Conservation (phyloP, 2,113 vertebrate species). For the Limanda limanda region DNA sequence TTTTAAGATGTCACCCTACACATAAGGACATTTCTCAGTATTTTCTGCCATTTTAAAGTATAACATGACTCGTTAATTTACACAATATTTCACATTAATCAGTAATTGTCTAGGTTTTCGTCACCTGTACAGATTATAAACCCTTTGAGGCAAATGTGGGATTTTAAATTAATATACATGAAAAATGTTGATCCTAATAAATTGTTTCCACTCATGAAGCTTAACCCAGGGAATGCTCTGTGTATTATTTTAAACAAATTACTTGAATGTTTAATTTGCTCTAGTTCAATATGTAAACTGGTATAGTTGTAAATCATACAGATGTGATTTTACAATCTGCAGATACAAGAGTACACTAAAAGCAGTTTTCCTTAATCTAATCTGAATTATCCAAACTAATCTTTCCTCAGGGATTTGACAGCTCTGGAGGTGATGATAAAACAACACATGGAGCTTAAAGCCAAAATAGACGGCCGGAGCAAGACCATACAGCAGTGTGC, state of each 20-base stretch:
- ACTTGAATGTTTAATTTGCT: no score
- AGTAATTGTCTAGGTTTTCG: neutral
- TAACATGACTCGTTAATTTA: no score
- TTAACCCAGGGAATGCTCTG: no score
- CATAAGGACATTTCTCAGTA: no score
- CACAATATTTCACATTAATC: neutral
- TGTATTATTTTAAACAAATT: no score
- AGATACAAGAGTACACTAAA: neutral
- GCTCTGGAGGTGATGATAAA: conserved; percentile 89
- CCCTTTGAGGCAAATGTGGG: neutral
- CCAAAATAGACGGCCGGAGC: conserved; percentile 90
- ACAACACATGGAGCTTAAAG: conserved; percentile 92
- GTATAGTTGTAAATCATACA: neutral
- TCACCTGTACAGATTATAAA: neutral
- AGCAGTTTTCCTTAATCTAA: conserved; percentile 11
- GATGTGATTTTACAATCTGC: conserved; percentile 7
- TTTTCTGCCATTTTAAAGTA: no score
- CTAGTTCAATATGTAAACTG: neutral
- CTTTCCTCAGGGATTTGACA: conserved; percentile 85
- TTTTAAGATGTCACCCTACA: no score
- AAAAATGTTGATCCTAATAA: no score
- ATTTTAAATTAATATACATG: no score
- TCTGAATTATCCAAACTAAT: neutral
- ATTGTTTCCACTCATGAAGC: neutral
- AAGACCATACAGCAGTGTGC: conserved; percentile 90